Evolutionary conservation across 2,888 invertebrate genomes (phyloP).

Genomic region (Tipula confusa): DNA sequence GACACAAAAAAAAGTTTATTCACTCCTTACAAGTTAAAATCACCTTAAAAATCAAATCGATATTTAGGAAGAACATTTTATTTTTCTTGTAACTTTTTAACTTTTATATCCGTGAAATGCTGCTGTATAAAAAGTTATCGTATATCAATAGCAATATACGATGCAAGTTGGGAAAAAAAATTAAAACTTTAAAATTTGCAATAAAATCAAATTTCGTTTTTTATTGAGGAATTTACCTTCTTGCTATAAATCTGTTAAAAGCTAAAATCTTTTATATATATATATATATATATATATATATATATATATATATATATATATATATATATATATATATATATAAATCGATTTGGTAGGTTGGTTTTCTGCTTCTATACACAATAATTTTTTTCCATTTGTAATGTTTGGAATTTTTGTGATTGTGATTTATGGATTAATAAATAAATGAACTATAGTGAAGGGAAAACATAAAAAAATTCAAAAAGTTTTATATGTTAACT

Average conservation of each 20-base stretch:
- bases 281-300: too few species aligned
- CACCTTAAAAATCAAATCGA: not conserved
- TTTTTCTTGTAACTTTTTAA: not conserved
- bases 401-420: not conserved
- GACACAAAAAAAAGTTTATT: not conserved
- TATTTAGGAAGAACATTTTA: not conserved
- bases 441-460: not conserved
- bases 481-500: not conserved
- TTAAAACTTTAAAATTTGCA: not conserved
- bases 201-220: not conserved
- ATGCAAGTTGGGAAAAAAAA: not conserved
- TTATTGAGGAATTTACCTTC: not conserved
- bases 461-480: not conserved
- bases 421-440: conserved; percentile 21
- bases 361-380: not conserved
- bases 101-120: not conserved
- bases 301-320: too few species aligned
- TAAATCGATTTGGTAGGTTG: not conserved
- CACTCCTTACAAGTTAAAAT: not conserved
- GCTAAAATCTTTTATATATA: not conserved
- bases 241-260: not conserved
- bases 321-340: too few species aligned
- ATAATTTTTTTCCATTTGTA: not conserved
- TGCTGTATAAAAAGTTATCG: not conserved
- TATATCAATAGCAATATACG: not conserved